Evolutionary conservation across 2,113 vertebrate genomes (phyloP).

Genomic region (Panurus biarmicus): DNA sequence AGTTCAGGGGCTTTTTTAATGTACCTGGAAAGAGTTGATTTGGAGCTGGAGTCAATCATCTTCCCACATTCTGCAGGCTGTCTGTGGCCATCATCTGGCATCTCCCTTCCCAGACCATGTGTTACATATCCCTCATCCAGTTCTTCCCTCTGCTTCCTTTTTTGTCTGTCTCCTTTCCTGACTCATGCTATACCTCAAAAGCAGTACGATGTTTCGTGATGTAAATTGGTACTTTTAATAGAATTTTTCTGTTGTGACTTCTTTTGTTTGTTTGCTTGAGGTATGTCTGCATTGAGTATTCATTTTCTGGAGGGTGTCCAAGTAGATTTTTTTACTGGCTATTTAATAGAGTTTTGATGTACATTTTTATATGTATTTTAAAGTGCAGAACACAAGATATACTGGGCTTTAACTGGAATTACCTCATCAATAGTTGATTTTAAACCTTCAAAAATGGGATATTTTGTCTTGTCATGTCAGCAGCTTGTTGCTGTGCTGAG

Average conservation of each 20-base stretch:
- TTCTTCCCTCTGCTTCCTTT: not conserved
- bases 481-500: not conserved
- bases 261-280: not conserved
- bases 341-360: not conserved
- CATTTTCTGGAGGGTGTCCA: not conserved
- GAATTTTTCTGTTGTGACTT: not conserved
- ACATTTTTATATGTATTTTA: not conserved
- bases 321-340: not conserved
- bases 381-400: not conserved
- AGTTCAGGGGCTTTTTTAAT: not conserved
- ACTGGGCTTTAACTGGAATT: not conserved
- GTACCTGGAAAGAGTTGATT: not conserved
- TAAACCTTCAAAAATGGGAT: not conserved
- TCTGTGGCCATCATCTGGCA: not conserved
- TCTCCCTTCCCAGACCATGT: not conserved
- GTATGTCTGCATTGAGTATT: not conserved
- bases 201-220: not conserved
- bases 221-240: not conserved
- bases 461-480: not conserved
- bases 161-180: not conserved
- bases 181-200: not conserved
- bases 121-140: not conserved
- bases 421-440: not conserved
- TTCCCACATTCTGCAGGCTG: not conserved
- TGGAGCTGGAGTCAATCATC: not conserved